Conservation (phyloP, 2,113 vertebrate species). For the Tylochromis polylepis region DNA sequence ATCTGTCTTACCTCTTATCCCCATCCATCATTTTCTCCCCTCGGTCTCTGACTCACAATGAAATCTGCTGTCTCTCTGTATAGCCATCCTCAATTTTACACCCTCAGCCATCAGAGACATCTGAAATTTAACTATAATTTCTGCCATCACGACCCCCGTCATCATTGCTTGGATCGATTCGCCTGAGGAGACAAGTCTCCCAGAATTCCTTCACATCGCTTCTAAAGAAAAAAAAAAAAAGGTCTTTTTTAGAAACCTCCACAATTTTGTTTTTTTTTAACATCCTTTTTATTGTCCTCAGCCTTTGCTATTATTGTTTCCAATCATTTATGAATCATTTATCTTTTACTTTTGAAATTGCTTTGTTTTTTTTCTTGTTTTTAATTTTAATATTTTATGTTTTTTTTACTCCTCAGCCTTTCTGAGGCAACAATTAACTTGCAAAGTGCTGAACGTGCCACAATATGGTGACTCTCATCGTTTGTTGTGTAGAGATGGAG, state of each 20-base stretch:
- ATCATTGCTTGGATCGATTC: not conserved
- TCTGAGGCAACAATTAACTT: not conserved
- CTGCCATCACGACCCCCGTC: not conserved
- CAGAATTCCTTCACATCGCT: not conserved
- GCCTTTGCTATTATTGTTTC: not conserved
- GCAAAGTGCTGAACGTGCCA: not conserved
- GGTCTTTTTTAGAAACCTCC: not conserved
- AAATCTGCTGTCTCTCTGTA: not conserved
- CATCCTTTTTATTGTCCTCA: not conserved
- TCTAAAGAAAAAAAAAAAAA: not conserved
- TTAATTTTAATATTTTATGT: not conserved
- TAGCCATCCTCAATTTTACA: not conserved
- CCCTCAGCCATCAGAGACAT: not conserved
- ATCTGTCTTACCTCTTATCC: not conserved
- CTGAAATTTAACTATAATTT: not conserved
- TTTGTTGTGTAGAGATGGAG: not conserved
- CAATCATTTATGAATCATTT: not conserved
- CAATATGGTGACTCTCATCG: not conserved
- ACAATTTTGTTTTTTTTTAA: not conserved
- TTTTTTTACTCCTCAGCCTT: not conserved
- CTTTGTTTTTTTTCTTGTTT: not conserved
- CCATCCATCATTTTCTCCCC: not conserved
- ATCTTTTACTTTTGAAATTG: not conserved
- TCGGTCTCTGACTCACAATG: not conserved
- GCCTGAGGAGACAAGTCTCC: not conserved